phyloP scores from a whole-genome alignment of 2,113 vertebrate species.

The Actenoides lindsayi region DNA sequence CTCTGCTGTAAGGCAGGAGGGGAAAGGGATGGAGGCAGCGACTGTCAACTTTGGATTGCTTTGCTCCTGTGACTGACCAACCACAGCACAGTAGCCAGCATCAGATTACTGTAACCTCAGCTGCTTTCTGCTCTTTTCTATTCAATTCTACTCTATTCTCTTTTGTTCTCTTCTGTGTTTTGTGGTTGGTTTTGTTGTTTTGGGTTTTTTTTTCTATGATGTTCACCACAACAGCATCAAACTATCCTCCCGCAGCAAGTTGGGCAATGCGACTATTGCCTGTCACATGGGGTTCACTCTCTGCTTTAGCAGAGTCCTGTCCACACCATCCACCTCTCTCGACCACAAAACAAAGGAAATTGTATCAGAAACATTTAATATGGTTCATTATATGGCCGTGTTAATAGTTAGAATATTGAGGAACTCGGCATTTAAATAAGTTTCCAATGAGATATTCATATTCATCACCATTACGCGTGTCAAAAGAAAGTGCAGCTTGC shows the following conservation, averaged over 20 bases:
- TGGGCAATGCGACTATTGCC: background rate
- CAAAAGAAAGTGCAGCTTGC: background rate
- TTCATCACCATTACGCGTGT: background rate
- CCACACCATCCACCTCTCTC: background rate
- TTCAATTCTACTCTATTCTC: background rate
- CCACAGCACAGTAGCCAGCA: fast-evolving
- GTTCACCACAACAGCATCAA: background rate
- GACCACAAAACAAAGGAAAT: background rate
- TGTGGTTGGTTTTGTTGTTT: too few species aligned
- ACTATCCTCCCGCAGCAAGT: background rate
- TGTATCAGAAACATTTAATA: background rate
- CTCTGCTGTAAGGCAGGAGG: background rate
- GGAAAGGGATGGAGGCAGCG: background rate
- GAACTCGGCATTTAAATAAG: background rate
- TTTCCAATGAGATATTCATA: background rate
- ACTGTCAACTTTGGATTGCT: background rate
- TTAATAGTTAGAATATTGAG: background rate
- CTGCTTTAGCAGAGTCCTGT: background rate
- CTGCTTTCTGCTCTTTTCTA: background rate
- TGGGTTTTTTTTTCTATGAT: background rate
- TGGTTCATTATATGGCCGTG: background rate
- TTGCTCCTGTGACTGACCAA: background rate
- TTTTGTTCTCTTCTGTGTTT: background rate
- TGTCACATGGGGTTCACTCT: background rate
- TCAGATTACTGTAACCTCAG: background rate